Evolutionary conservation across 2,888 invertebrate species (phyloP).

Genomic region (Diaprepes abbreviatus): DNA sequence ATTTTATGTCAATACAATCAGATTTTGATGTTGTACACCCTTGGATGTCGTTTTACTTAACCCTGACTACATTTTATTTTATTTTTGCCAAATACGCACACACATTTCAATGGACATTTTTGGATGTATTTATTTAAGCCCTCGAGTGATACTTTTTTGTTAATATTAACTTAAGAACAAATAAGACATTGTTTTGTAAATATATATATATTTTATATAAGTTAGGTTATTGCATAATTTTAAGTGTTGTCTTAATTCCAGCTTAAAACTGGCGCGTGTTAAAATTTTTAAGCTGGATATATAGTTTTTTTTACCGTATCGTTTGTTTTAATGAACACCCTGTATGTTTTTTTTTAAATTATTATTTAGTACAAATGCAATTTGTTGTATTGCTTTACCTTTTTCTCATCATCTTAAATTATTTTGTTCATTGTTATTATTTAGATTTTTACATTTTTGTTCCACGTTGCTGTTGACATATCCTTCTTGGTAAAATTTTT

Average conservation of each 20-base stretch:
- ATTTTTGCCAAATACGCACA: conserved; percentile 4
- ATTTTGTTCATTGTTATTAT: conserved; percentile 41
- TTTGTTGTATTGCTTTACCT: conserved; percentile 58
- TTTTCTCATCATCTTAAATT: conserved; percentile 49
- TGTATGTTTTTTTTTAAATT: conserved; percentile 54
- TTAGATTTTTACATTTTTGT: conserved; percentile 34
- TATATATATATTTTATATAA: conserved; percentile 57
- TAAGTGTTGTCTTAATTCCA: conserved; percentile 31
- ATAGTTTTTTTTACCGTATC: conserved; percentile 28
- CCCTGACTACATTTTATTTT: neutral
- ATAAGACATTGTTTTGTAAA: conserved; percentile 62
- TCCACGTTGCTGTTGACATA: conserved; percentile 47
- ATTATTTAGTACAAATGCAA: conserved; percentile 62
- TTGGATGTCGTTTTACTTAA: conserved; percentile 3
- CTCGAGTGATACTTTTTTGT: conserved; percentile 62
- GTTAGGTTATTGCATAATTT: conserved; percentile 33
- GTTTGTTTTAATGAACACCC: conserved; percentile 24
- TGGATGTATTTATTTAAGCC: conserved; percentile 48
- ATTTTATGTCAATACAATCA: conserved; percentile 6
- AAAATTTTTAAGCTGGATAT: conserved; percentile 54
- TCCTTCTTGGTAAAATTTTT: conserved; percentile 35
- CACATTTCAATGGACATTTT: conserved; percentile 22
- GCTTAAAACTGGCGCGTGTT: neutral
- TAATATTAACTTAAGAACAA: conserved; percentile 61
- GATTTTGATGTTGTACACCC: conserved; percentile 13